A percentile compares a stretch with the other conserved stretches of the same genome.
These are phyloP conservation scores for Dryomyza anilis DNA, from an alignment of 2,888 invertebrate species.

Conservation along the genomic window DNA sequence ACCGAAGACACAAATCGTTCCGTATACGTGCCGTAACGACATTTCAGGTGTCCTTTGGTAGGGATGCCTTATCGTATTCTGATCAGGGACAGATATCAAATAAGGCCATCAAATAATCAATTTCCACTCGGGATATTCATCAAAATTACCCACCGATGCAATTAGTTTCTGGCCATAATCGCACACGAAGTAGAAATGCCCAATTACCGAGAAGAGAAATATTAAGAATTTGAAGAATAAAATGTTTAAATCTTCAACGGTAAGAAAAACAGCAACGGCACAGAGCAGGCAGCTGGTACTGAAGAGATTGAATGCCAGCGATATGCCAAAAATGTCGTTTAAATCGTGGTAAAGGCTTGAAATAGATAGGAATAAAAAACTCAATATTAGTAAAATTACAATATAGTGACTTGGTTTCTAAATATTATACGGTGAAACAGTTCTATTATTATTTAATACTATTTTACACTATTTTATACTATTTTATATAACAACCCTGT, in stretches of 20 bases:
- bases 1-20: no score
- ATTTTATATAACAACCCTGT: no score
- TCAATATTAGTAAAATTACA: not conserved
- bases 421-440: not conserved
- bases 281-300: conserved; percentile 36
- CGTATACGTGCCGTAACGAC: no score
- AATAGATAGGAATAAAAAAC: not conserved
- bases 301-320: conserved; percentile 36
- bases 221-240: conserved; percentile 35
- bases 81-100: not conserved
- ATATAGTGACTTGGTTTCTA: not conserved
- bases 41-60: no score
- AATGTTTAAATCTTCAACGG: conserved; percentile 35
- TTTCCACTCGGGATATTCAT: no score
- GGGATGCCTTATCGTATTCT: no score
- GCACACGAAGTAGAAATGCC: conserved; percentile 40
- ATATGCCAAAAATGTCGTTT: conserved; percentile 36
- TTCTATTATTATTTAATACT: no score
- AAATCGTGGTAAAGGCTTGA: conserved; percentile 37
- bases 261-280: conserved; percentile 37
- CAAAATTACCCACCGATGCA: conserved; percentile 32
- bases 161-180: conserved; percentile 39
- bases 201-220: conserved; percentile 34
- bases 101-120: not conserved
- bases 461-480: no score